Conservation (phyloP, 2,113 vertebrate species). For the Regulus satrapa region DNA sequence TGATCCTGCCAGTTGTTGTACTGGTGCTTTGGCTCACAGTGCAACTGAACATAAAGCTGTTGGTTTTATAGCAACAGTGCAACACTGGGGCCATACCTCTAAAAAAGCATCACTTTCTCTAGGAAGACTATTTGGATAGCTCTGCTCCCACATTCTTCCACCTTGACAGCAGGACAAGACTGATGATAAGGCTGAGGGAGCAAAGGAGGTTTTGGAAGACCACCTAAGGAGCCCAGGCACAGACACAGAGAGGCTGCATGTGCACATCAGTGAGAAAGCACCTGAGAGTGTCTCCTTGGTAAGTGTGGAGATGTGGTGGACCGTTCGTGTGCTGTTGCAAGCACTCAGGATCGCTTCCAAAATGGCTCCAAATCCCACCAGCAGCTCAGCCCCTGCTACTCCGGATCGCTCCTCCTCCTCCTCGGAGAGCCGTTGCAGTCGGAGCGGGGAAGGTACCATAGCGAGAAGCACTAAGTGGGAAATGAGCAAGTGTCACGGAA, state of each 20-base stretch:
- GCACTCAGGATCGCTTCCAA: neutral
- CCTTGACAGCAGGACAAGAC: neutral
- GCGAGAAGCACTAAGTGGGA: neutral
- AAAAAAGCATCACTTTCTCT: neutral
- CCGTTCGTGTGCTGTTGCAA: neutral
- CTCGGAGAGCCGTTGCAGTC: neutral
- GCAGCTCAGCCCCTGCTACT: neutral
- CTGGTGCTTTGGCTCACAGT: neutral
- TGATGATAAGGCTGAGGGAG: neutral
- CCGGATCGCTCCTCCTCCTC: fast-evolving
- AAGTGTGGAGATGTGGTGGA: fast-evolving
- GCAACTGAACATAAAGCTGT: neutral
- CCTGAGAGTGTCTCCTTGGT: neutral
- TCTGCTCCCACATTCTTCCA: neutral
- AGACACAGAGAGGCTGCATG: fast-evolving
- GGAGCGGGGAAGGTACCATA: neutral
- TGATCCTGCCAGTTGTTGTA: neutral
- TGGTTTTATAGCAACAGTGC: neutral
- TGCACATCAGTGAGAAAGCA: neutral
- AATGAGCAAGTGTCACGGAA: neutral
- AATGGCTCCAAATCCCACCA: neutral
- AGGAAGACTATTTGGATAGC: neutral
- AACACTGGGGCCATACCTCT: fast-evolving
- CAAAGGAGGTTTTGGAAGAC: neutral
- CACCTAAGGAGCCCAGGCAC: neutral